Percentiles rank a stretch among this genome's conserved stretches.
phyloP scores from a whole-genome alignment of 2,113 vertebrate genomes.

The Sinocyclocheilus maitianheensis region DNA sequence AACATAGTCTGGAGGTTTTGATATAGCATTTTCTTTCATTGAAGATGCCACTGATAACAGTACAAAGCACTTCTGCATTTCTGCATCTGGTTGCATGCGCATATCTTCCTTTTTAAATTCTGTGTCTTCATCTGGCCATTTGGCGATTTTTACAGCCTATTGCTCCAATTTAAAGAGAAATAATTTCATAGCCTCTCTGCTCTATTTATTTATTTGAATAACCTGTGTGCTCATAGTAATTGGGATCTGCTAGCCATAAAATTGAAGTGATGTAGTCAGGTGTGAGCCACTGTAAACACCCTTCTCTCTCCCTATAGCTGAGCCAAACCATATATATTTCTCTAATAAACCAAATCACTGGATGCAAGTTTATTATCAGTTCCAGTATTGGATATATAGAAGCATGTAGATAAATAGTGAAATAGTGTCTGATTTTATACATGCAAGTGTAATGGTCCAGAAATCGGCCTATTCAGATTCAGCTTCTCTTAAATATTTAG shows the following conservation, averaged over 20 bases:
- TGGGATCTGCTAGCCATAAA: not conserved
- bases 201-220: conserved; percentile 14
- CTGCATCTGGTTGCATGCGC: not conserved
- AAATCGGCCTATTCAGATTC: not conserved
- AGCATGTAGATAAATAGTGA: not conserved
- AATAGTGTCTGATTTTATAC: not conserved
- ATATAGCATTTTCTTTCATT: not conserved
- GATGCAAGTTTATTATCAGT: not conserved
- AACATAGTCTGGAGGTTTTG: not conserved
- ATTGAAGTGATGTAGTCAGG: not conserved
- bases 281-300: not conserved
- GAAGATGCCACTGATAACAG: not conserved
- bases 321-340: not conserved
- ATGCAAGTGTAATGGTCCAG: not conserved
- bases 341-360: not conserved
- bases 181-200: not conserved
- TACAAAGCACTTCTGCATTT: not conserved
- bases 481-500: not conserved
- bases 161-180: not conserved
- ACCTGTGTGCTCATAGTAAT: not conserved
- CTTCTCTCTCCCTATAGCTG: not conserved
- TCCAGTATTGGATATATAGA: not conserved
- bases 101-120: not conserved
- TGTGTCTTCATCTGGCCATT: not conserved
- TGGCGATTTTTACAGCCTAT: not conserved